phyloP scores from a whole-genome alignment of 2,113 vertebrate genomes.

The Macaca nemestrina region DNA sequence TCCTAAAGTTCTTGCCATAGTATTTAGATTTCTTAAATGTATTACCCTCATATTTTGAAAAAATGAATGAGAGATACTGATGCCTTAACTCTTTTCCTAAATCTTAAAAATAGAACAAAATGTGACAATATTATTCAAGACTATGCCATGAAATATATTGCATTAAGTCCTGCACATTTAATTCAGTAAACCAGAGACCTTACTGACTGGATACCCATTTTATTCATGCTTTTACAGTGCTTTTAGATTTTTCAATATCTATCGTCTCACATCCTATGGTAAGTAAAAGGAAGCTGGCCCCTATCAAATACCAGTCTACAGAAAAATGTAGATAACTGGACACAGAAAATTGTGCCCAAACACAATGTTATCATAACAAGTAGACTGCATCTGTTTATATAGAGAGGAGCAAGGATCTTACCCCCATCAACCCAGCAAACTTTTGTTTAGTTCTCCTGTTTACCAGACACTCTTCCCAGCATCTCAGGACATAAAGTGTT shows the following conservation, averaged over 20 bases:
- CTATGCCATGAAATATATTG: background rate
- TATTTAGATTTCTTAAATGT: background rate
- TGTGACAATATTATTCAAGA: background rate
- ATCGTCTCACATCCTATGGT: background rate
- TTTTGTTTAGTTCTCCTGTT: background rate
- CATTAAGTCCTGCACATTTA: background rate
- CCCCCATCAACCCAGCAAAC: background rate
- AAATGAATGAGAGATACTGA: background rate
- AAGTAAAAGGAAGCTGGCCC: background rate
- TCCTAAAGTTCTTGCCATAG: background rate
- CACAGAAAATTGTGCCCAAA: background rate
- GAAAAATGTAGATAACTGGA: background rate
- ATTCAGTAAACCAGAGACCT: background rate
- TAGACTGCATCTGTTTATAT: background rate
- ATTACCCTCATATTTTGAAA: background rate
- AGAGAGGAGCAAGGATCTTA: background rate
- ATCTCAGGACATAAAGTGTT: background rate
- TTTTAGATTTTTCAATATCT: background rate
- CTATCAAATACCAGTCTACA: background rate
- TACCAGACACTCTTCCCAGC: background rate
- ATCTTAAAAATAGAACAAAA: background rate
- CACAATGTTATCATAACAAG: background rate
- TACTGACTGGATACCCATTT: background rate
- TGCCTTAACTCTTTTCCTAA: background rate
- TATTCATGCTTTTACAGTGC: background rate